These are phyloP conservation scores for Schizaphis graminum DNA, from an alignment of 2,888 invertebrate species.

Conservation along the genomic window DNA sequence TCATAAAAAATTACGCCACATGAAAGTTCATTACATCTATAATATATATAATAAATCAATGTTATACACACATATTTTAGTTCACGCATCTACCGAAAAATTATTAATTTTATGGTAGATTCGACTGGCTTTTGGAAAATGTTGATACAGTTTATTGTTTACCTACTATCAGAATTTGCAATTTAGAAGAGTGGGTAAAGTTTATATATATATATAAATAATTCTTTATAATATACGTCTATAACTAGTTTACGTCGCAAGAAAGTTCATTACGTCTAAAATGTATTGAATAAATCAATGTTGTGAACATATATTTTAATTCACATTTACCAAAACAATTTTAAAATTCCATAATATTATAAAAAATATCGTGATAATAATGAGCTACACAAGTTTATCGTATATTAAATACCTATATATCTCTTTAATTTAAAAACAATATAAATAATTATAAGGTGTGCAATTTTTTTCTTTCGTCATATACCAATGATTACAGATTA, in stretches of 20 bases:
- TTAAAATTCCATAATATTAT: not conserved
- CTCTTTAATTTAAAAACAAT: not conserved
- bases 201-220: not conserved
- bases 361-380: not conserved
- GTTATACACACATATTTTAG: too few species aligned
- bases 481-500: not conserved
- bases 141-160: not conserved
- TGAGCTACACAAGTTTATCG: not conserved
- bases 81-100: too few species aligned
- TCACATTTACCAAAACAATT: not conserved
- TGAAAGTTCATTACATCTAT: too few species aligned
- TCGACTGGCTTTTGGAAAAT: not conserved
- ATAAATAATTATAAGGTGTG: not conserved
- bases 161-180: not conserved
- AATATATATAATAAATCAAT: too few species aligned
- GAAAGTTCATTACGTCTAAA: not conserved
- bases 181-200: not conserved
- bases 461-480: not conserved
- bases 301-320: not conserved
- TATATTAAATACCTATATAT: not conserved
- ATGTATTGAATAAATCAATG: not conserved
- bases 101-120: not conserved
- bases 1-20: too few species aligned
- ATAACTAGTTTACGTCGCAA: not conserved
- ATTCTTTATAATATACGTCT: not conserved